Percentiles rank a stretch among this genome's conserved stretches.
phyloP scores from a whole-genome alignment of 2,797 vertebrate genomes.

The Sylvilagus floridanus region DNA sequence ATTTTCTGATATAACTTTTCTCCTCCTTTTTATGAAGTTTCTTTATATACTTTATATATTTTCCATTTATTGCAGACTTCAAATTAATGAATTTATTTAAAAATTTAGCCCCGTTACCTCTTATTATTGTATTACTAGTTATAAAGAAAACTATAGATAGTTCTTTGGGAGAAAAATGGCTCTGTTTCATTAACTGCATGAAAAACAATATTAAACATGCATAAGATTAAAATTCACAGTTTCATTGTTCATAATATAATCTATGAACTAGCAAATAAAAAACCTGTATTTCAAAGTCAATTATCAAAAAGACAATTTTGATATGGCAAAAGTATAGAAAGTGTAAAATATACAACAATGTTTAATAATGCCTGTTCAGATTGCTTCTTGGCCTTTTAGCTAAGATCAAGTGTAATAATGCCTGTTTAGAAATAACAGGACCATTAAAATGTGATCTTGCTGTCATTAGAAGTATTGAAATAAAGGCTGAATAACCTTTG shows the following conservation, averaged over 20 bases:
- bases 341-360: constrained; percentile 53
- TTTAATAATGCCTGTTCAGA: constrained; percentile 17
- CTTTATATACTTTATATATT: neutral
- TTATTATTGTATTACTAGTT: constrained; percentile 16
- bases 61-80: neutral
- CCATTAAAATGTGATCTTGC: constrained; percentile 20
- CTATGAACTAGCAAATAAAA: constrained; percentile 37
- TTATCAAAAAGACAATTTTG: constrained; percentile 44
- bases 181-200: constrained; percentile 11
- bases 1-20: constrained; percentile 39
- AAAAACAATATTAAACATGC: constrained; percentile 18
- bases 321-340: constrained; percentile 42
- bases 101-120: neutral
- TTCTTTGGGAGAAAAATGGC: constrained; percentile 15
- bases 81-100: constrained; percentile 59
- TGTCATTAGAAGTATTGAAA: neutral
- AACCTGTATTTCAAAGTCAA: constrained; percentile 27
- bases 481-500: constrained; percentile 30
- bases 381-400: too few species aligned
- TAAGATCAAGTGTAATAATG: too few species aligned
- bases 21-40: constrained; percentile 12
- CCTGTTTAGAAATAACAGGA: neutral
- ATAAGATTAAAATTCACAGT: constrained; percentile 53
- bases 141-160: constrained; percentile 55
- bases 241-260: constrained; percentile 45